Percentiles rank a stretch among this genome's conserved stretches.
Conservation (phyloP, 2,888 invertebrate species). For the Gastracanthus pulcherrimus region DNA sequence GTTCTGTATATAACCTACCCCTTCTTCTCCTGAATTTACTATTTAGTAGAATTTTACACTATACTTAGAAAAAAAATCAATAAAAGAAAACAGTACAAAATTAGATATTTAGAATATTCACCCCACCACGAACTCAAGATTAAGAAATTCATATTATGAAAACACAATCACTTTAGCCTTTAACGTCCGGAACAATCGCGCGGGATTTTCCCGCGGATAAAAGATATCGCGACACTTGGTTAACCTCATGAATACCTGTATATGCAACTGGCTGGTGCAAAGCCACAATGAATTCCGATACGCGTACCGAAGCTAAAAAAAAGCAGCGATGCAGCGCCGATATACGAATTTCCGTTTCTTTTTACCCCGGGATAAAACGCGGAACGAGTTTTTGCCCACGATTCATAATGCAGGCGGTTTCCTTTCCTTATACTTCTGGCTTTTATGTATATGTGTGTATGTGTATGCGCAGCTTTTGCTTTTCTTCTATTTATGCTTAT, state of each 20-base stretch:
- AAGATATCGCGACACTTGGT: background rate
- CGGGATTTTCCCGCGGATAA: background rate
- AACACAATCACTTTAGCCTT: background rate
- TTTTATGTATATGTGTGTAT: no score
- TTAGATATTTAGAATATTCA: background rate
- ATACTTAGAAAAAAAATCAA: no score
- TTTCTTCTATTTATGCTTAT: background rate
- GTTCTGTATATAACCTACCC: no score
- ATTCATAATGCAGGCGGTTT: constrained; percentile 15
- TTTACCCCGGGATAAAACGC: background rate
- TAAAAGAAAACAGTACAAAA: background rate
- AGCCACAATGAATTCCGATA: constrained; percentile 31
- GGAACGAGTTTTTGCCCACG: background rate
- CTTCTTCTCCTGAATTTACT: no score
- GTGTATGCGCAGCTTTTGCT: background rate
- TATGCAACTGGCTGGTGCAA: no score
- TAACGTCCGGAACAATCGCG: background rate
- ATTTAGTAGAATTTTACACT: no score
- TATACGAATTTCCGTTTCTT: background rate
- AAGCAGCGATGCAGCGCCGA: background rate
- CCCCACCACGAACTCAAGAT: no score
- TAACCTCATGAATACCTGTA: background rate
- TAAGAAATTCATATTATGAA: background rate
- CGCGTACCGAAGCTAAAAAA: background rate
- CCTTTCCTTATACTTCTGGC: background rate